These are phyloP conservation scores for Ictalurus furcatus DNA, from an alignment of 2,113 vertebrate genomes.

Conservation along the genomic window DNA sequence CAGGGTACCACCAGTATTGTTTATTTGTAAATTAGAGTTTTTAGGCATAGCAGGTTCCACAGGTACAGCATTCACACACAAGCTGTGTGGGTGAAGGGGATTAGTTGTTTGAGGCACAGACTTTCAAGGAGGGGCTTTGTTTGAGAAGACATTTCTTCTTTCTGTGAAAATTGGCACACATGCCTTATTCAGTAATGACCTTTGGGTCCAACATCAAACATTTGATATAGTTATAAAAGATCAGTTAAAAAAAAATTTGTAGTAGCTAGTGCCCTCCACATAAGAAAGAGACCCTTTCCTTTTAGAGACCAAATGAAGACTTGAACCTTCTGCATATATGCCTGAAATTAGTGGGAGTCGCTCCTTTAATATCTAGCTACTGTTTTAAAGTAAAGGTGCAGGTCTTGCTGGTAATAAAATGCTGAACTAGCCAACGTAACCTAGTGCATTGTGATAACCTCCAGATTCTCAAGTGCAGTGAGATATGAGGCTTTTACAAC, in stretches of 20 bases:
- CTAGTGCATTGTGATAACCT: constrained; percentile 2
- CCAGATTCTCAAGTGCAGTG: constrained; percentile 45
- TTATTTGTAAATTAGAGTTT: background rate
- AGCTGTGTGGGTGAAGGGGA: background rate
- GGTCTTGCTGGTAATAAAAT: constrained; percentile 20
- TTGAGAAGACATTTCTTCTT: background rate
- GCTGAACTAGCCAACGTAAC: background rate
- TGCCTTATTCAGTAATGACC: constrained; percentile 32
- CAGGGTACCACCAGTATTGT: constrained; percentile 8
- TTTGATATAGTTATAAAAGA: constrained; percentile 20
- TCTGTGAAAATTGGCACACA: constrained; percentile 1
- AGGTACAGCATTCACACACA: background rate
- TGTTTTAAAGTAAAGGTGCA: constrained; percentile 12
- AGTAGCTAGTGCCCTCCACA: constrained; percentile 10
- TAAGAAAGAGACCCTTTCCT: constrained; percentile 3
- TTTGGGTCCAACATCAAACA: background rate
- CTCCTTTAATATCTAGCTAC: background rate
- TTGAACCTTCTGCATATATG: background rate
- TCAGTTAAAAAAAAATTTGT: constrained; percentile 13
- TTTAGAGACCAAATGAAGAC: constrained; percentile 12
- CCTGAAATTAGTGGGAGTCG: constrained; percentile 21
- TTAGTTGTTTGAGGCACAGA: background rate
- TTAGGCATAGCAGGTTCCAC: background rate
- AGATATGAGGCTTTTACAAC: constrained; percentile 55
- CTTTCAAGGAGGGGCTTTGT: background rate